Evolutionary conservation across 2,888 invertebrate genomes (phyloP).

Genomic region (Ophonus ardosiacus): DNA sequence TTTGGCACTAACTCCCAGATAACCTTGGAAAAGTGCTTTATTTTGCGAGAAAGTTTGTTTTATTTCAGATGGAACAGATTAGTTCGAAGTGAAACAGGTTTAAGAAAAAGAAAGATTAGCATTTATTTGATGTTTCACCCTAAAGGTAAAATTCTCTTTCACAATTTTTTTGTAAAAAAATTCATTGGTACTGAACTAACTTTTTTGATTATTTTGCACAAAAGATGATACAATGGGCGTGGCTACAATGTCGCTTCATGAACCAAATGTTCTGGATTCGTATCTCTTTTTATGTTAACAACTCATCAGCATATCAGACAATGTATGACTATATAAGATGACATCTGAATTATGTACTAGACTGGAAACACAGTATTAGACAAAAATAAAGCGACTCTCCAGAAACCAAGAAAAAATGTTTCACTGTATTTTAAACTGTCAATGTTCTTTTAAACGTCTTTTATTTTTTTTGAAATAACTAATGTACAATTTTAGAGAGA

Average conservation of each 20-base stretch:
- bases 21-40: slow-evolving; percentile 26
- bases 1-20: background rate
- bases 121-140: slow-evolving; percentile 19
- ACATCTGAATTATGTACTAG: no score
- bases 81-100: slow-evolving; percentile 1
- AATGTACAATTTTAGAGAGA: no score
- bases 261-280: no score
- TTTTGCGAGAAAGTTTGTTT: slow-evolving; percentile 13
- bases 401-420: no score
- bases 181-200: background rate
- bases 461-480: no score
- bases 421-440: no score
- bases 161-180: background rate
- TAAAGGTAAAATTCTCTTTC: background rate
- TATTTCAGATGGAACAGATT: slow-evolving; percentile 2
- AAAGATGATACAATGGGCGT: background rate
- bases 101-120: slow-evolving; percentile 2
- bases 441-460: no score
- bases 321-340: no score
- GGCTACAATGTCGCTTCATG: background rate
- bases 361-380: no score
- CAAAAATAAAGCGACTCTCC: no score
- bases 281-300: no score
- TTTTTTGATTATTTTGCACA: background rate
- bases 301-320: no score